Conservation (phyloP, 2,113 vertebrate species). For the Aegotheles bennettii region DNA sequence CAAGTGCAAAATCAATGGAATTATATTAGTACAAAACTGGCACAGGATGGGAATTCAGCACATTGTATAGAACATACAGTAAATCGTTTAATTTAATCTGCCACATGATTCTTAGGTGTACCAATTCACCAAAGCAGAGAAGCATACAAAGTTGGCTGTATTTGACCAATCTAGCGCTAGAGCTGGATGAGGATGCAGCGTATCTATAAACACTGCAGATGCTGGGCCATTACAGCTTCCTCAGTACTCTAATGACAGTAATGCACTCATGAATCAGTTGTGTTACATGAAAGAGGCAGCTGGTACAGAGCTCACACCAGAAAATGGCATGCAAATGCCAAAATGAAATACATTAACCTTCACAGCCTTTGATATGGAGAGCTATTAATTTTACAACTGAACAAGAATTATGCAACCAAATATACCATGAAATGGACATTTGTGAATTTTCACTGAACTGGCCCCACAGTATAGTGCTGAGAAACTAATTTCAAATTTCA, state of each 20-base stretch:
- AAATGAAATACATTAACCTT: background rate
- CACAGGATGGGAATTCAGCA: background rate
- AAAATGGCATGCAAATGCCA: background rate
- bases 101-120: background rate
- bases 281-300: background rate
- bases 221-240: background rate
- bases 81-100: background rate
- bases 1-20: background rate
- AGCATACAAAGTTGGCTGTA: background rate
- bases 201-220: background rate
- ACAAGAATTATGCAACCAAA: background rate
- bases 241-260: background rate
- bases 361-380: background rate
- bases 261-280: background rate
- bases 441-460: background rate
- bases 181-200: background rate
- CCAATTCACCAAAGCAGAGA: background rate
- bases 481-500: background rate
- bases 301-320: background rate
- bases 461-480: background rate
- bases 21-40: background rate
- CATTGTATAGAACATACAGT: background rate
- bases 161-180: background rate
- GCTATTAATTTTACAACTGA: background rate
- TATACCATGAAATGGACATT: background rate